phyloP scores from a whole-genome alignment of 1,140 invertebrate species.

The Drosophila willistoni region DNA sequence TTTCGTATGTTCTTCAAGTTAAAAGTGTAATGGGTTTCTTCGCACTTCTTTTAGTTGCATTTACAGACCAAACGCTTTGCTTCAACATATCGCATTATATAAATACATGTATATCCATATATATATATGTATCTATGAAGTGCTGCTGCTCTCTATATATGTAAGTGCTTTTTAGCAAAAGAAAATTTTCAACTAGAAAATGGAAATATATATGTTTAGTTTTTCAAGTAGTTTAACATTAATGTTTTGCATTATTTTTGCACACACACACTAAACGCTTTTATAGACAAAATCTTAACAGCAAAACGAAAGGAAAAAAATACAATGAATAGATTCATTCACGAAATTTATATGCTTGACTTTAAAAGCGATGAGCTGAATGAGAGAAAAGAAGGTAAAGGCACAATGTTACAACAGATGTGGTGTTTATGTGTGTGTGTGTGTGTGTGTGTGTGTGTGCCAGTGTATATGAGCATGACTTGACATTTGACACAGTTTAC shows the following conservation, averaged over 20 bases:
- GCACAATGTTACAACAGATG: conserved; percentile 51
- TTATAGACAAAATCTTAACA: background rate
- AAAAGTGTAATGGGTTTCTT: background rate
- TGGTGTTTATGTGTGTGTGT: conserved; percentile 20
- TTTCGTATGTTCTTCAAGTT: too few relatives aligned
- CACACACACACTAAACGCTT: background rate
- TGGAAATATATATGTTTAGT: background rate
- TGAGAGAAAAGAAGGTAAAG: conserved; percentile 21
- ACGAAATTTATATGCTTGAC: background rate
- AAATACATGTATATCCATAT: too few relatives aligned
- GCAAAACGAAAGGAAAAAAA: background rate
- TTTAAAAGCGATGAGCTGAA: background rate
- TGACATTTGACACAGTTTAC: conserved; percentile 54
- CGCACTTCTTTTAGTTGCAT: background rate
- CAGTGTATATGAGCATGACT: conserved; percentile 38
- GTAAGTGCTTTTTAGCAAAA: too few relatives aligned
- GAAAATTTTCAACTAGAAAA: background rate
- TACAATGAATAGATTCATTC: conserved; percentile 1
- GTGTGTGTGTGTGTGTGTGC: conserved; percentile 13
- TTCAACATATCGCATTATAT: too few relatives aligned
- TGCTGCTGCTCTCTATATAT: too few relatives aligned
- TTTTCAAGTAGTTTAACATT: background rate
- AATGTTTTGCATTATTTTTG: background rate
- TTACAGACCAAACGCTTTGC: background rate
- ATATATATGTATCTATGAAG: too few relatives aligned